Evolutionary conservation across 2,888 invertebrate genomes (phyloP), one percentile per base, ranked within the genome.

Genomic region (Candidula unifasciata): DNA sequence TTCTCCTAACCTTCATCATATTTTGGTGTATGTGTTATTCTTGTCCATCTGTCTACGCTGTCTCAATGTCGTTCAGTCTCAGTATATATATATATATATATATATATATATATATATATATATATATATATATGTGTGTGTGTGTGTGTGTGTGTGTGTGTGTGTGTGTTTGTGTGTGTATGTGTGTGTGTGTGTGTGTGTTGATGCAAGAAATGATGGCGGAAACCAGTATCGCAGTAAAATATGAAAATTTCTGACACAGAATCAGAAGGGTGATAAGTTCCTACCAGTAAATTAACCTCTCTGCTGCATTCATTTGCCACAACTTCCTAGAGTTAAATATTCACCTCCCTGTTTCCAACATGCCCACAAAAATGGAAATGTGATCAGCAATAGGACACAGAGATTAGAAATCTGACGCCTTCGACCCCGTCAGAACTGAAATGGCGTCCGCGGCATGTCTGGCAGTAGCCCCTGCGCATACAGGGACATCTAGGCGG

Each of bases 381-480:
- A 54, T 30, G 33, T 27, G 74, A 30, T 52, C 18, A 30, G 74
- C 30, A 74, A 54, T 74, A 74, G 74, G 30, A 54, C 30, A 13
- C 18, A 74, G 74, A 74, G 54, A 74, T 74, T 74, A 74, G 54
- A 54, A 52, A 74, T 54, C 18, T 30, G 30, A 74, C 10, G 54
- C 54, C 24, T 13, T 18, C 30, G 54, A 74, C 74, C 74, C 54
- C 30, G 21, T 2, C 27, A 30, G 30, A 54, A 74, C 54, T 74
- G 74, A 54, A 74, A 74, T 74, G 74, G 33, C 54, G 30, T 54
- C 21, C 21, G 54, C 6, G 21, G 18, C 30, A 6, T 54, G 27
- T 30, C 74, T 74, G 54, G 24, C 5, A 54, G 30, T 10, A 27
- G n/a, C 8, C n/a, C 13, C 8, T 35, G 33, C 24, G n/a, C 73